phyloP scores from a whole-genome alignment of 2,797 vertebrate genomes.

The Dipus sagitta region DNA sequence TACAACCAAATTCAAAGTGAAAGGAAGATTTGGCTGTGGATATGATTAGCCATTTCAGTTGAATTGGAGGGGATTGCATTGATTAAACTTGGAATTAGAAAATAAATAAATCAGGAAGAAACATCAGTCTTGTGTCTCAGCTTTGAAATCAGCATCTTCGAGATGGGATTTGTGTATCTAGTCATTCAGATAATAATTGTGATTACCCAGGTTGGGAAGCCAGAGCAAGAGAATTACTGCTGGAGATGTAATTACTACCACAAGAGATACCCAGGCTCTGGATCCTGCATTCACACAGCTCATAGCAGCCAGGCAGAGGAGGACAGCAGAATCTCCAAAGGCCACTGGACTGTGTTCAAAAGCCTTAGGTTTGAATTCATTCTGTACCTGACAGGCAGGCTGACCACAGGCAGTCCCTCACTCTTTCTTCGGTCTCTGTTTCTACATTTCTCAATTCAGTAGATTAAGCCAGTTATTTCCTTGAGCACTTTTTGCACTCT shows the following conservation, averaged over 20 bases:
- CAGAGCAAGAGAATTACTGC: not conserved
- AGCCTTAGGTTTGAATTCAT: not conserved
- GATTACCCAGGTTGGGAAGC: not conserved
- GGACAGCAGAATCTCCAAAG: rapidly evolving
- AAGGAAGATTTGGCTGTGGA: not conserved
- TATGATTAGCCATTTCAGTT: too few species aligned
- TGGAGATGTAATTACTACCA: not conserved
- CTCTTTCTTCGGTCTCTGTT: not conserved
- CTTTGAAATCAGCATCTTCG: not conserved
- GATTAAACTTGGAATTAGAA: not conserved
- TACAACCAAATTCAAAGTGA: not conserved
- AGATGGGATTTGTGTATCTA: not conserved
- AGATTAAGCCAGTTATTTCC: not conserved
- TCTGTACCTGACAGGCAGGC: not conserved
- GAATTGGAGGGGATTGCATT: not conserved
- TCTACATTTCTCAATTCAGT: not conserved
- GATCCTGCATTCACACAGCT: not conserved
- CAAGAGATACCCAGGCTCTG: not conserved
- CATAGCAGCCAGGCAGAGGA: not conserved
- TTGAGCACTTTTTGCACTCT: not conserved
- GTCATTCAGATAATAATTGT: not conserved
- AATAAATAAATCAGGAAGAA: not conserved
- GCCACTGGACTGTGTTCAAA: not conserved
- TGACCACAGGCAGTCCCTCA: not conserved
- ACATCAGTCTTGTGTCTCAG: not conserved